These are phyloP conservation scores for Beroe forskalii DNA, from an alignment of 37 sponge, comb jelly and placozoan species.

Conservation along the genomic window DNA sequence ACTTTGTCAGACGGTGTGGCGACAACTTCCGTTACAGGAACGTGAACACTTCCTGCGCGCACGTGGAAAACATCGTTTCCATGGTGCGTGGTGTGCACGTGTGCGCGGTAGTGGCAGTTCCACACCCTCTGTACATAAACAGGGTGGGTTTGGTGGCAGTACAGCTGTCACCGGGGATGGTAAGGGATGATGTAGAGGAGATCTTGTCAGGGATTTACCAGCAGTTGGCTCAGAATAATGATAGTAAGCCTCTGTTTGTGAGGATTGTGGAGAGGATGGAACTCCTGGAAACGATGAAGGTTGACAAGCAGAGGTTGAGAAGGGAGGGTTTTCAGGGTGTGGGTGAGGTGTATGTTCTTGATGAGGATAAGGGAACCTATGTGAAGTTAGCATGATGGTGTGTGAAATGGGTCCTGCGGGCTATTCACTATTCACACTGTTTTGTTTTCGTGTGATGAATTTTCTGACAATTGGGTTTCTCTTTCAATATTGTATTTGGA, in stretches of 20 bases:
- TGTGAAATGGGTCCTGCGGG: too few species aligned
- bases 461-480: too few species aligned
- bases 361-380: slow-evolving; percentile 1
- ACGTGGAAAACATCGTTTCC: not conserved
- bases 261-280: not conserved
- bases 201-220: not conserved
- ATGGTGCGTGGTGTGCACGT: not conserved
- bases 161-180: not conserved
- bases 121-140: not conserved
- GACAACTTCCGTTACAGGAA: slow-evolving; percentile 49
- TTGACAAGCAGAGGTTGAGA: slow-evolving; percentile 9
- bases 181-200: not conserved
- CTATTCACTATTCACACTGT: too few species aligned
- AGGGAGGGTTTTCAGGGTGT: not conserved
- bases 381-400: too few species aligned
- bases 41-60: not conserved
- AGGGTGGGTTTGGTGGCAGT: not conserved
- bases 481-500: too few species aligned
- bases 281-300: not conserved
- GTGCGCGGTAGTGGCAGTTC: slow-evolving; percentile 1
- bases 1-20: not conserved
- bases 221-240: not conserved
- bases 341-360: slow-evolving; percentile 27
- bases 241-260: not conserved
- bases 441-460: too few species aligned